Evolutionary conservation across 1,140 invertebrate species (phyloP).

Genomic region (Lethocerus indicus): DNA sequence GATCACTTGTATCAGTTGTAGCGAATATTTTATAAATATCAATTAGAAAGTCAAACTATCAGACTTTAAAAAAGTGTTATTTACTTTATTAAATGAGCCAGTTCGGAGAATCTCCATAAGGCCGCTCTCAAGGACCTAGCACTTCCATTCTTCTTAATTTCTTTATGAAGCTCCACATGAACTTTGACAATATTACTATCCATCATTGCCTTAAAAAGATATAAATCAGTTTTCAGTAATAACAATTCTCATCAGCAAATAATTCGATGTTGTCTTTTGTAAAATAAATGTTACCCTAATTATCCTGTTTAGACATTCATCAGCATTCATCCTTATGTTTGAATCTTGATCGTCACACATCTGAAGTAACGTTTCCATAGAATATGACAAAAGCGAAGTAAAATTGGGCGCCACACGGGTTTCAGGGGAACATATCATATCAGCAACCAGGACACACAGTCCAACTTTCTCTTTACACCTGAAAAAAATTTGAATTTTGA

Average conservation of each 20-base stretch:
- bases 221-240: no score
- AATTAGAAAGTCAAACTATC: no score
- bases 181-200: slow-evolving; percentile 50
- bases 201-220: slow-evolving; percentile 32
- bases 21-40: no score
- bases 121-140: slow-evolving; percentile 49
- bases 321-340: slow-evolving; percentile 58
- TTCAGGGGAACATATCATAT: slow-evolving; percentile 41
- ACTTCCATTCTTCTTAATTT: slow-evolving; percentile 60
- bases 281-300: slow-evolving; percentile 45
- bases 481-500: slow-evolving; percentile 12
- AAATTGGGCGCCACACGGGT: slow-evolving; percentile 36
- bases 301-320: slow-evolving; percentile 63
- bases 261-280: no score
- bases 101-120: slow-evolving; percentile 52
- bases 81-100: slow-evolving; percentile 38
- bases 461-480: slow-evolving; percentile 53
- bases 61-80: no score
- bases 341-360: slow-evolving; percentile 59
- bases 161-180: slow-evolving; percentile 62
- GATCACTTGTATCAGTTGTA: neutral
- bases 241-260: no score
- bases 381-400: slow-evolving; percentile 43
- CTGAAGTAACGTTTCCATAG: slow-evolving; percentile 49
- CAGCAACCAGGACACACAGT: slow-evolving; percentile 46